Conservation (phyloP, 2,113 vertebrate species). For the Myiagra hebetior region DNA sequence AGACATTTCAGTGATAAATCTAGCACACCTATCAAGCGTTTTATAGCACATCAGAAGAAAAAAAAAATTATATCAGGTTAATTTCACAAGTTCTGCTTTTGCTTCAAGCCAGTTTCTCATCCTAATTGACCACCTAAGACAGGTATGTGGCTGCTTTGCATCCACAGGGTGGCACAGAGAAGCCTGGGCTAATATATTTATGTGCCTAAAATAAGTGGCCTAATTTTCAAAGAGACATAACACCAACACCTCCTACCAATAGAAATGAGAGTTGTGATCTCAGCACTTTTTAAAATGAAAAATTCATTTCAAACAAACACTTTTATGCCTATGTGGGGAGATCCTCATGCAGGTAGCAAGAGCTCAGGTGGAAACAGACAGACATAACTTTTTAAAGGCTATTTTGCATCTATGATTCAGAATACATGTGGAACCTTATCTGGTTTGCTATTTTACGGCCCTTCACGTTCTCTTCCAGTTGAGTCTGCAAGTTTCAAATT, state of each 20-base stretch:
- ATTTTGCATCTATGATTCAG: background rate
- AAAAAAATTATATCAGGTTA: background rate
- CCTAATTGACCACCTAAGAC: background rate
- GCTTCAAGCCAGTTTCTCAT: background rate
- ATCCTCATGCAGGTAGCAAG: background rate
- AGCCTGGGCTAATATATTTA: background rate
- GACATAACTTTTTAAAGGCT: background rate
- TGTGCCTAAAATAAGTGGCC: conserved; percentile 5
- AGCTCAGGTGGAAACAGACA: background rate
- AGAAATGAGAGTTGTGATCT: background rate
- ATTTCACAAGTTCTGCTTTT: background rate
- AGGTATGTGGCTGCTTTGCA: background rate
- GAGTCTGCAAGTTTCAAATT: conserved; percentile 36
- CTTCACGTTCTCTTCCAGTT: background rate
- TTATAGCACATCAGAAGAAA: background rate
- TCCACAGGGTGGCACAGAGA: background rate
- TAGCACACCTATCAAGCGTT: background rate
- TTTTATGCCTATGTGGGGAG: background rate
- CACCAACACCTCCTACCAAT: background rate
- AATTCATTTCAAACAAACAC: background rate
- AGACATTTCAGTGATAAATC: background rate
- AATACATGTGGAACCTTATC: background rate
- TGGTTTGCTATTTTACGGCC: background rate
- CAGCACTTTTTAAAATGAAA: background rate
- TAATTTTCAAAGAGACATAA: background rate